Conservation (phyloP, 2,888 invertebrate genomes). For the Nemapogon koenigi region DNA sequence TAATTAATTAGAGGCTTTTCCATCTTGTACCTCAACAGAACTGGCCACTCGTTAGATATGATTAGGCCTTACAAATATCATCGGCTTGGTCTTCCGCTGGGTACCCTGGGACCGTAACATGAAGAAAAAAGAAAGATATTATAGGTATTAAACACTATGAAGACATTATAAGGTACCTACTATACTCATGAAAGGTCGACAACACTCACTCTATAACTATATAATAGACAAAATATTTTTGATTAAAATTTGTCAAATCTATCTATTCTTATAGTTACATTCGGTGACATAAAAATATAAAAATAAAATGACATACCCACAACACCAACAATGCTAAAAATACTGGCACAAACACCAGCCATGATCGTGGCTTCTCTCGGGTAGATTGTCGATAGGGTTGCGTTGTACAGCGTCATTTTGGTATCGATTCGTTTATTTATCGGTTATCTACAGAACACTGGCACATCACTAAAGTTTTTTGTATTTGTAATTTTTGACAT, state of each 20-base stretch:
- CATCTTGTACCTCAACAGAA: too few species aligned
- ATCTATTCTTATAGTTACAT: not conserved
- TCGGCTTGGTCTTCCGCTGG: too few species aligned
- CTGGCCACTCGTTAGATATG: too few species aligned
- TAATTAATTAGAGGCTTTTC: too few species aligned
- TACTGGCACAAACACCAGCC: slow-evolving; percentile 79
- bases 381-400: slow-evolving; percentile 51
- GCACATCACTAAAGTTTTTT: slow-evolving; percentile 22
- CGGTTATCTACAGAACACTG: slow-evolving; percentile 21
- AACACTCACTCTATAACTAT: too few species aligned
- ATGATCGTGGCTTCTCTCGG: slow-evolving; percentile 77
- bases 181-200: too few species aligned
- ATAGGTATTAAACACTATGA: too few species aligned
- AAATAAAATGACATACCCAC: slow-evolving; percentile 66
- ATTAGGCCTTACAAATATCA: too few species aligned
- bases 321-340: slow-evolving; percentile 81
- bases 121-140: too few species aligned
- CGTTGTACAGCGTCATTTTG: slow-evolving; percentile 36
- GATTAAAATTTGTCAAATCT: not conserved
- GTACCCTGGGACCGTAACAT: too few species aligned
- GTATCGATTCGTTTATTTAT: slow-evolving; percentile 20
- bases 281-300: not conserved
- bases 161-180: too few species aligned
- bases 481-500: slow-evolving; percentile 28
- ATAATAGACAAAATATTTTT: too few species aligned